phyloP scores from a whole-genome alignment of 2,888 invertebrate genomes.

The Octodonta nipae region DNA sequence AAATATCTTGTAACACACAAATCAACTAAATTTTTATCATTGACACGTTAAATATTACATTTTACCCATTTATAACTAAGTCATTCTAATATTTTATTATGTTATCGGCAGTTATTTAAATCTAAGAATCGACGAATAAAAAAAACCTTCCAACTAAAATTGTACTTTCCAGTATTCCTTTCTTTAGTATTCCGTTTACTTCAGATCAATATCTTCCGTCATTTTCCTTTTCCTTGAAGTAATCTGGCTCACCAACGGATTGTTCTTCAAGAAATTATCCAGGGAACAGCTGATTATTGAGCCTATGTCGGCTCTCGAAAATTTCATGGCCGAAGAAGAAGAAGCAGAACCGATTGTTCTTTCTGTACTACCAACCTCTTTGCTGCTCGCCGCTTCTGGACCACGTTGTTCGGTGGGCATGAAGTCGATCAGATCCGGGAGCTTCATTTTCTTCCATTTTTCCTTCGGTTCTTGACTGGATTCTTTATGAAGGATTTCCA shows the following conservation, averaged over 20 bases:
- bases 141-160: no score
- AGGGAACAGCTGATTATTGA: slow-evolving; percentile 22
- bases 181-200: slow-evolving; percentile 13
- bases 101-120: no score
- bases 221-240: slow-evolving; percentile 31
- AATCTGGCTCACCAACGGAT: slow-evolving; percentile 17
- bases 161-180: slow-evolving; percentile 2
- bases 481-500: slow-evolving; percentile 3
- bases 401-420: no score
- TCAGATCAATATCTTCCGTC: slow-evolving; percentile 26
- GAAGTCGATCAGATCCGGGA: slow-evolving; percentile 15
- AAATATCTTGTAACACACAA: no score
- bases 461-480: slow-evolving; percentile 1
- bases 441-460: slow-evolving; percentile 11
- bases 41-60: no score
- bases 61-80: no score
- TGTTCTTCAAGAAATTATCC: slow-evolving; percentile 16
- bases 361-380: slow-evolving; percentile 15
- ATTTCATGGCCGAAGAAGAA: no score
- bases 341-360: no score
- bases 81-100: no score
- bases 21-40: no score
- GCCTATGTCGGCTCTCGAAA: slow-evolving; percentile 16
- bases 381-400: slow-evolving; percentile 14
- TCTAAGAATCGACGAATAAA: no score